These are phyloP conservation scores for Elymnias hypermnestra DNA, from an alignment of 1,140 invertebrate species.

Conservation along the genomic window DNA sequence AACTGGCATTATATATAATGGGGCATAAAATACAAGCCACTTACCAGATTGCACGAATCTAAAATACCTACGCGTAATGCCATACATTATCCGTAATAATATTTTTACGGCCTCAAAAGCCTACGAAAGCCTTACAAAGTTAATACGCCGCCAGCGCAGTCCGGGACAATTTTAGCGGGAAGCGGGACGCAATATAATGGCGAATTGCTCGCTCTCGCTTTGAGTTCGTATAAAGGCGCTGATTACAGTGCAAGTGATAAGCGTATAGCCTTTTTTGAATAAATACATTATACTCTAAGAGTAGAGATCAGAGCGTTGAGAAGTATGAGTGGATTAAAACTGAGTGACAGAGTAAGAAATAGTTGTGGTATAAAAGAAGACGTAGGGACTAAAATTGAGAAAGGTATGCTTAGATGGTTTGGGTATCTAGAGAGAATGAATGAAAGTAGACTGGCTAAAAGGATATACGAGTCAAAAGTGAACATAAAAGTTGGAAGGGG, in stretches of 20 bases:
- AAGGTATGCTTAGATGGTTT: no score
- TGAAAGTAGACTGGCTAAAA: no score
- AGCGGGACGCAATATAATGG: slow-evolving; percentile 52
- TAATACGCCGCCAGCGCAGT: slow-evolving; percentile 46
- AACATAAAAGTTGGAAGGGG: no score
- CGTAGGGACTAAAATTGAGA: no score
- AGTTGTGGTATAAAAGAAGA: no score
- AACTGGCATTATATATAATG: background rate
- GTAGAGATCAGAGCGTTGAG: no score
- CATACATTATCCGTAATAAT: slow-evolving; percentile 38
- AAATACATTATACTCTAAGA: no score
- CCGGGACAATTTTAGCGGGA: slow-evolving; percentile 47
- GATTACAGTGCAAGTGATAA: slow-evolving; percentile 16
- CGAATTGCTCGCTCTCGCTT: slow-evolving; percentile 47
- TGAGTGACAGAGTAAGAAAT: no score
- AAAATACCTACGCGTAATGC: slow-evolving; percentile 26
- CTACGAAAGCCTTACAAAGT: slow-evolving; percentile 46
- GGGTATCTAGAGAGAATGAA: no score
- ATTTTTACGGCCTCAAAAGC: slow-evolving; percentile 37
- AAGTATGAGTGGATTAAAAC: no score
- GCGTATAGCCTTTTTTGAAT: slow-evolving; percentile 8
- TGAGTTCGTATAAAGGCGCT: slow-evolving; percentile 30
- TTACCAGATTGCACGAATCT: slow-evolving; percentile 20
- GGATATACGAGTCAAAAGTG: no score
- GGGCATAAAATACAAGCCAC: slow-evolving; percentile 11